Conservation (phyloP, 1,140 invertebrate species). For the Drosophila melanogaster region Release_6_plus_ISO1_MT NT_037436.4:11713001-11713500, state of each 20-base stretch:
- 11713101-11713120: conserved; percentile 53
- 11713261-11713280: conserved; percentile 12
- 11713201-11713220: conserved; percentile 57
- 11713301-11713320: conserved; percentile 12
- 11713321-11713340: background rate
- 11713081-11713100: conserved; percentile 24
- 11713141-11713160: conserved; percentile 37
- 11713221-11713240: conserved; percentile 53
- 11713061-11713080: background rate
- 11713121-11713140: conserved; percentile 69
- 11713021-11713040: too few species aligned
- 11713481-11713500: conserved; percentile 46
- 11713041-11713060: background rate
- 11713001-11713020: background rate
- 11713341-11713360: background rate
- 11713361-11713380: background rate
- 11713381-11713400: background rate
- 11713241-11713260: conserved; percentile 30
- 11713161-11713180: conserved; percentile 58
- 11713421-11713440: conserved; percentile 9
- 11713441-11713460: conserved; percentile 29
- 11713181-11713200: conserved; percentile 38
- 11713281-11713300: conserved; percentile 21
- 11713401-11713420: background rate
- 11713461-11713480: conserved; percentile 24